Conservation (phyloP, 2,797 vertebrate genomes). For the Arremon aurantiirostris region DNA sequence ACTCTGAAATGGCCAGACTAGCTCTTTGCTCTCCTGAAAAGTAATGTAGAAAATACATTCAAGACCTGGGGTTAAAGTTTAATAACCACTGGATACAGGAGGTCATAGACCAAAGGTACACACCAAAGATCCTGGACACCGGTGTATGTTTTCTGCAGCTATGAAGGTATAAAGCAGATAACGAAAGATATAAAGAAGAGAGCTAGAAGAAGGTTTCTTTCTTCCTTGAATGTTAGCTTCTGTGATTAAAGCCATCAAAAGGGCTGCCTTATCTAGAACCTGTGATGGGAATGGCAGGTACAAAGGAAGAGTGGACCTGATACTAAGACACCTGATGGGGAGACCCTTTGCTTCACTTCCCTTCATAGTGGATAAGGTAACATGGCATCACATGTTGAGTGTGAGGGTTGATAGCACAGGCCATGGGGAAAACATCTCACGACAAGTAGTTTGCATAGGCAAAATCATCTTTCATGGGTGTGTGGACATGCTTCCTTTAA, state of each 20-base stretch:
- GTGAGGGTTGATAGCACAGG: neutral
- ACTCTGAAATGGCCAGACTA: neutral
- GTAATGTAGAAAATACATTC: neutral
- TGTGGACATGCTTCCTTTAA: neutral
- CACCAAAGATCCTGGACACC: neutral
- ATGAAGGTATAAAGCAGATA: neutral
- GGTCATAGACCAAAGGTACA: neutral
- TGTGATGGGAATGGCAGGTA: neutral
- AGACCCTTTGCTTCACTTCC: fast-evolving
- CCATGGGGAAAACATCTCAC: neutral
- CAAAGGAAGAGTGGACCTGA: neutral
- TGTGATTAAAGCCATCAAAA: neutral
- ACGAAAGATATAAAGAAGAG: neutral
- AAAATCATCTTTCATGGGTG: neutral
- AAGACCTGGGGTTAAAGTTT: neutral
- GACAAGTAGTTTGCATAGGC: neutral
- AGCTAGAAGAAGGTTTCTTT: neutral
- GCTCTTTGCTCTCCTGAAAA: neutral
- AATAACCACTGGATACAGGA: neutral
- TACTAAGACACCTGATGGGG: neutral
- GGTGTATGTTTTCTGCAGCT: neutral
- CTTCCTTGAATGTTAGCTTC: neutral
- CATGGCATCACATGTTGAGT: neutral
- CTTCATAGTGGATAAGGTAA: neutral
- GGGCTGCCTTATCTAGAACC: neutral